These are phyloP conservation scores for Arenicola marina DNA, from an alignment of 2,888 invertebrate species.

Conservation along the genomic window DNA sequence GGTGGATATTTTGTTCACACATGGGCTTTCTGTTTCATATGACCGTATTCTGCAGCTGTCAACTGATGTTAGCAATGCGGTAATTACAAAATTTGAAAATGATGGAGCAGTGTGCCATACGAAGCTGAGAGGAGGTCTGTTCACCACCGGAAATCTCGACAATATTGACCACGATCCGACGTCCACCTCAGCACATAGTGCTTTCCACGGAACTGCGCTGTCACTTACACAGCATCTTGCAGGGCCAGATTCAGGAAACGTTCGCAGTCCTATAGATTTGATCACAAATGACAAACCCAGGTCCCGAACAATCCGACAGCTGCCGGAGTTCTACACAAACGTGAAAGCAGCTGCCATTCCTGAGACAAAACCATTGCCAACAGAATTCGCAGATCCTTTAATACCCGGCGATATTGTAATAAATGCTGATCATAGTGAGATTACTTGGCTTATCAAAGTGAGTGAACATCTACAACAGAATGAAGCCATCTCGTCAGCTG, in stretches of 20 bases:
- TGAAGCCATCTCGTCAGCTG: neutral
- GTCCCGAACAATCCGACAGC: neutral
- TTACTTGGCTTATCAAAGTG: neutral
- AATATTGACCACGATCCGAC: slow-evolving; percentile 4
- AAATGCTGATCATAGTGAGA: neutral
- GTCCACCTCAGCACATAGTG: neutral
- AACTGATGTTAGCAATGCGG: neutral
- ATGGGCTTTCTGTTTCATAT: neutral
- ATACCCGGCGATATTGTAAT: neutral
- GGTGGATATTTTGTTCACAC: neutral
- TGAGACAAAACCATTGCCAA: neutral
- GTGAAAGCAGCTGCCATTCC: neutral
- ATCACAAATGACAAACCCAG: neutral
- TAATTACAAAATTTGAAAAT: neutral
- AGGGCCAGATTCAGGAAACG: neutral
- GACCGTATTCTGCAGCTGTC: neutral
- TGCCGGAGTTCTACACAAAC: neutral
- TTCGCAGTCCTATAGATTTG: neutral
- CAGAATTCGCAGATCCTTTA: neutral
- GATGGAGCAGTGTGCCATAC: neutral
- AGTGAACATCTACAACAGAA: neutral
- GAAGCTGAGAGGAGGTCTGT: neutral
- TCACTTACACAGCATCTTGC: neutral
- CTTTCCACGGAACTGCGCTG: neutral
- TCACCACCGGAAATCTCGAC: neutral